Base-by-base conservation (phyloP, 1,140 invertebrate genomes). In the Drosophila quadrilineata region DNA sequence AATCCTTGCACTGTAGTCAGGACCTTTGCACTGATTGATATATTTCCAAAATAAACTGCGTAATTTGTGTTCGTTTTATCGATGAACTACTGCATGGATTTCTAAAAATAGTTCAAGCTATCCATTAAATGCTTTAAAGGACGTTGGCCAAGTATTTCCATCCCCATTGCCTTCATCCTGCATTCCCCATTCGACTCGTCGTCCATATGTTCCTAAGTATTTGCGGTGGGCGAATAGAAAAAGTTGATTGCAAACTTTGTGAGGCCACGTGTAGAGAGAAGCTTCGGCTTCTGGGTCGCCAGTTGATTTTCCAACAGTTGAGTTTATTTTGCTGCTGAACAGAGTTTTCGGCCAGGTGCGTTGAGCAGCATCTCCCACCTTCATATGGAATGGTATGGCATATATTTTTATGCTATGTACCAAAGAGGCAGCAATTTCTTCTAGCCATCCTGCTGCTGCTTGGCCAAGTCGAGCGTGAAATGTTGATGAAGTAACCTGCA, bases 281-380 rank as follows among this genome's bases (percentile, higher is more conserved):
- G 12, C 17, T 36, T 53, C 62, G 14, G 12, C 33, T 48, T 57
- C 63, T 54, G 36, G 68, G 68, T 53, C 40, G 56, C 19, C 49
- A 50, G 79, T 85, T 85, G 79, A 85, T 85, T 85, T 85, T 71
- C n/a, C 71, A 67, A 72, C 79, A 85, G 71, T 74, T 79, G 74
- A 85, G 77, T 84, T 82, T 77, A 82, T 84, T 85, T 85, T 79
- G 70, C 70, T 63, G 46, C 24, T 35, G 12, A 31, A 35, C 35
- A 17, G 41, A 60, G 63, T 71, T 33, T 67, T 49, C n/a, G 73
- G 53, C 69, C 73, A 82, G 79, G 77, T 82, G 77, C 10, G 29
- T 14, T 40, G 46, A 43, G 24, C 57, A 58, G 52, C 46, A 53
- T n/a, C n/a, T 24, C 36, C 21, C 35, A 29, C 24, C 10, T 6